Conservation (phyloP, 2,797 vertebrate genomes). For the Ptychobarbus kaznakovi region DNA sequence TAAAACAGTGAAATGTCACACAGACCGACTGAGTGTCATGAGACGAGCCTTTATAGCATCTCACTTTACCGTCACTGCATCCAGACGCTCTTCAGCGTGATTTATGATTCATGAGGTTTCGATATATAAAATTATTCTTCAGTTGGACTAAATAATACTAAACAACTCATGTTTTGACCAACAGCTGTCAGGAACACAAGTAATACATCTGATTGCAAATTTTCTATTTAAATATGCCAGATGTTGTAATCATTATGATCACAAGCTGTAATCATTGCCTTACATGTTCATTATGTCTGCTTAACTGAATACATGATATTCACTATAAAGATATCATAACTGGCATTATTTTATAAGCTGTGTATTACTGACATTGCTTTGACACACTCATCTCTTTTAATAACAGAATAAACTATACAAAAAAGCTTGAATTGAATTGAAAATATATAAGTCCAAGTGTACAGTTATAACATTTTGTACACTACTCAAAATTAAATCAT, state of each 20-base stretch:
- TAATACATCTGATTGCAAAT: background rate
- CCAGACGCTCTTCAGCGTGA: slow-evolving; percentile 8
- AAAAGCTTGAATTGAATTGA: background rate
- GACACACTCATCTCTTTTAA: background rate
- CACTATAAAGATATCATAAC: background rate
- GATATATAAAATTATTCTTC: background rate
- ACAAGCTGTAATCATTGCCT: background rate
- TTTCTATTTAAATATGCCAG: background rate
- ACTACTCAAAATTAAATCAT: too few relatives aligned
- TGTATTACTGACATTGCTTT: background rate
- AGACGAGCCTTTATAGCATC: slow-evolving; percentile 42
- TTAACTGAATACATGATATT: background rate
- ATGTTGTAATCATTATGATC: background rate
- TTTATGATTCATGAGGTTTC: slow-evolving; percentile 13
- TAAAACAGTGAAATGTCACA: slow-evolving; percentile 45
- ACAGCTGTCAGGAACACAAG: background rate
- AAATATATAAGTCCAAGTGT: background rate
- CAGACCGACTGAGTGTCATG: slow-evolving; percentile 37
- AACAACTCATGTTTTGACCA: background rate
- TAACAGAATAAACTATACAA: background rate
- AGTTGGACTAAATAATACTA: background rate
- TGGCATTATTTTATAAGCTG: background rate
- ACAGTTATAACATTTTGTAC: background rate
- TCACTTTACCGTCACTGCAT: slow-evolving; percentile 26
- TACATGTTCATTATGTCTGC: background rate